A percentile compares a stretch with the other conserved stretches of the same genome.
phyloP scores from a whole-genome alignment of 2,113 vertebrate species.

The Tragelaphus buxtoni region DNA sequence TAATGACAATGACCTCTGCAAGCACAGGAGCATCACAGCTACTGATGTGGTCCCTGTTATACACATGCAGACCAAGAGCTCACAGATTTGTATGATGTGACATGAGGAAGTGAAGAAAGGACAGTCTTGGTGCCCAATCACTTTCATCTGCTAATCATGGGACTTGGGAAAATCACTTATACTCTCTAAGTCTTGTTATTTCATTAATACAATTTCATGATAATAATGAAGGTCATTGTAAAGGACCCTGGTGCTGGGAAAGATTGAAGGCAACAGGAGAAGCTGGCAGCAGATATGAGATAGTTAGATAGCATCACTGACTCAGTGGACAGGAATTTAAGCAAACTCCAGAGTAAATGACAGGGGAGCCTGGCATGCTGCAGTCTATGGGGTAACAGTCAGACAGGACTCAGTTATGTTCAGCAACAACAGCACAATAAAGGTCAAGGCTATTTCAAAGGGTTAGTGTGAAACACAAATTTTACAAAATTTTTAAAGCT shows the following conservation, averaged over 20 bases:
- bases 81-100: too few relatives aligned
- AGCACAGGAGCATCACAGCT: rapidly evolving
- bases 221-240: neutral
- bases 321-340: neutral
- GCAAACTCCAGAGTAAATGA: neutral
- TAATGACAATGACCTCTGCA: neutral
- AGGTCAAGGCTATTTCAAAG: neutral
- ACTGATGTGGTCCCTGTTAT: rapidly evolving
- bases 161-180: neutral
- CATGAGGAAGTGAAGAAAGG: neutral
- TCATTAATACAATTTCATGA: neutral
- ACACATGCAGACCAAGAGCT: rapidly evolving
- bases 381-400: neutral
- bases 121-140: too few relatives aligned
- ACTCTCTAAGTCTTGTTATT: neutral
- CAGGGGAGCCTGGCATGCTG: neutral
- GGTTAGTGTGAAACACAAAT: neutral
- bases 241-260: neutral
- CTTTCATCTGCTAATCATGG: neutral
- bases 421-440: neutral
- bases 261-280: neutral
- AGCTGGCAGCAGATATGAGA: neutral
- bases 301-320: neutral
- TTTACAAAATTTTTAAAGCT: neutral
- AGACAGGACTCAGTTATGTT: neutral